phyloP scores from a whole-genome alignment of 92 coral and sea anemone species.

The Parazoanthus swiftii region DNA sequence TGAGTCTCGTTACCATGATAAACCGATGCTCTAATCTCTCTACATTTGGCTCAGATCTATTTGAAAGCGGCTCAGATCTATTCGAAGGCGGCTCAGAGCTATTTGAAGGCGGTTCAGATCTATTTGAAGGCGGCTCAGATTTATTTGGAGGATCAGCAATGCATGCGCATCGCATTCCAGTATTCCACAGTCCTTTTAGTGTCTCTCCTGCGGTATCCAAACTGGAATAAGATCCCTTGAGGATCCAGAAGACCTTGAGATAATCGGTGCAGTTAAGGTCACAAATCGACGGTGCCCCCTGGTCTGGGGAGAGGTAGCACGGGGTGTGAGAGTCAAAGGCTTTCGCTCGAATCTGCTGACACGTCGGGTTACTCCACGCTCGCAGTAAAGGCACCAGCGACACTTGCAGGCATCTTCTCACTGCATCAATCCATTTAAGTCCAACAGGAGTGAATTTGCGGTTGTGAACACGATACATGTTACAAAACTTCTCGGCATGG shows the following conservation, averaged over 20 bases:
- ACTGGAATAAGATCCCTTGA: conserved; percentile 45
- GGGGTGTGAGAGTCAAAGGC: conserved; percentile 55
- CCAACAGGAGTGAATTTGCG: conserved; percentile 43
- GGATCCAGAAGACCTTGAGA: conserved; percentile 56
- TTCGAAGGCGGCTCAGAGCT: no score
- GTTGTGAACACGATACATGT: conserved; percentile 29
- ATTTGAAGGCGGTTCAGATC: no score
- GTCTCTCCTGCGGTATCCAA: conserved; percentile 62
- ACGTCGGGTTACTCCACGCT: conserved; percentile 36
- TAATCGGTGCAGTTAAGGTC: conserved; percentile 56
- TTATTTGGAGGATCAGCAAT: no score
- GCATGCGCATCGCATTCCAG: no score
- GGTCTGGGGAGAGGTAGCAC: conserved; percentile 61
- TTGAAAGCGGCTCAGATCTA: no score
- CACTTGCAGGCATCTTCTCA: conserved; percentile 70
- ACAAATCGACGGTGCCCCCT: conserved; percentile 54
- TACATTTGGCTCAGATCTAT: no score
- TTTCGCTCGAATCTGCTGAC: conserved; percentile 54
- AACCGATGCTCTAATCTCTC: no score
- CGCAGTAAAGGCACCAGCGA: conserved; percentile 54
- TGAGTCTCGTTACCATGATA: no score
- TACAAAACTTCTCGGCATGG: conserved; percentile 63
- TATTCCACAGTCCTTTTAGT: conserved; percentile 44
- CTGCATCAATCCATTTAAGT: conserved; percentile 51
- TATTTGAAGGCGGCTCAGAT: no score